Conservation (phyloP, 2,888 invertebrate species). For the Erynnis tages region DNA sequence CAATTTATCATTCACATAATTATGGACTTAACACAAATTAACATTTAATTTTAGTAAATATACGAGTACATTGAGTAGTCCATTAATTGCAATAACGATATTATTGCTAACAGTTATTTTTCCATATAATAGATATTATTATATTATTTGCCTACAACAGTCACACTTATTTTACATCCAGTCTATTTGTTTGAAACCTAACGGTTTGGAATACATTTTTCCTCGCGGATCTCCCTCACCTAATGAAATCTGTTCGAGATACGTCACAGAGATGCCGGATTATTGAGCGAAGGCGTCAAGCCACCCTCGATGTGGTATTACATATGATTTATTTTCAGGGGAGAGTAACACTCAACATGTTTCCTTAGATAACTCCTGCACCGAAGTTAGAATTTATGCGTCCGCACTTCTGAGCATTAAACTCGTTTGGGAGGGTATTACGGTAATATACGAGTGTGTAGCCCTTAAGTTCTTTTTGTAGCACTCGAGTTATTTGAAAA, state of each 20-base stretch:
- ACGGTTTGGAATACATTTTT: conserved; percentile 10
- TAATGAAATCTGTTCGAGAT: conserved; percentile 25
- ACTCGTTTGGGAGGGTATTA: conserved; percentile 33
- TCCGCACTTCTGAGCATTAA: conserved; percentile 40
- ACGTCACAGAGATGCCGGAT: conserved; percentile 36
- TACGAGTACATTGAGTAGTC: too few relatives aligned
- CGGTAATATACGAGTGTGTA: conserved; percentile 7
- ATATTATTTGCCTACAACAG: too few relatives aligned
- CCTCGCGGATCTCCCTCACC: conserved; percentile 14
- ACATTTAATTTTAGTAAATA: too few relatives aligned
- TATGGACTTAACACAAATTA: too few relatives aligned
- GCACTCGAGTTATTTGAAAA: conserved; percentile 11
- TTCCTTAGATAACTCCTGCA: conserved; percentile 47
- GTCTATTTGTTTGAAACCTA: too few relatives aligned
- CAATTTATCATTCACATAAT: too few relatives aligned
- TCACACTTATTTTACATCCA: too few relatives aligned
- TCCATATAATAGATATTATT: too few relatives aligned
- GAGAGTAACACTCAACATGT: conserved; percentile 47
- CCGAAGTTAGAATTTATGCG: conserved; percentile 35
- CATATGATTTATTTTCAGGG: conserved; percentile 52
- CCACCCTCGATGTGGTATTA: conserved; percentile 49
- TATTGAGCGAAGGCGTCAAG: conserved; percentile 44
- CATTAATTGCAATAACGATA: too few relatives aligned
- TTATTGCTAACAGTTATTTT: too few relatives aligned
- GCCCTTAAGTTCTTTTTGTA: conserved; percentile 16